Conservation (phyloP, 2,113 vertebrate species). For the Lynx canadensis region DNA sequence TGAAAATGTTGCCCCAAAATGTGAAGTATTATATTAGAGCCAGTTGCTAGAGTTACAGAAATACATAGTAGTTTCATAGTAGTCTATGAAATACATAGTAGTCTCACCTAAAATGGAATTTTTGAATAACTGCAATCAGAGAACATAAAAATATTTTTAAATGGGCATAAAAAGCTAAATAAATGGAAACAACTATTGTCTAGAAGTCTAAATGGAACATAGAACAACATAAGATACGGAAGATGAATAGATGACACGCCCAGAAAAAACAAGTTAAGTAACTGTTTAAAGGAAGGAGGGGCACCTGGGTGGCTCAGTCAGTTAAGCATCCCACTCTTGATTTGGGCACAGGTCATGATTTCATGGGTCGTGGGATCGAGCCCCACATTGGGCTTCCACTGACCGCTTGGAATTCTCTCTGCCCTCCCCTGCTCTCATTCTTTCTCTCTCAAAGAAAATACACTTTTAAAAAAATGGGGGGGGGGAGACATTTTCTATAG, state of each 20-base stretch:
- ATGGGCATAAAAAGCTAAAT: neutral
- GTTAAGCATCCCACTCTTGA: no score
- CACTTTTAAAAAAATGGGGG: no score
- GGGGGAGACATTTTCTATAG: neutral
- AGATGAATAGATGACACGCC: neutral
- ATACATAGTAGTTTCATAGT: neutral
- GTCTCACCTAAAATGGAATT: neutral
- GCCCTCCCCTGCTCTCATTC: no score
- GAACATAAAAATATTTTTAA: conserved; percentile 40
- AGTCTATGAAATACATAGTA: neutral
- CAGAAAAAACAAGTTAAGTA: neutral
- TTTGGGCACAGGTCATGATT: no score
- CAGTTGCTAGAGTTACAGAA: neutral
- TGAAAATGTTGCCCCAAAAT: neutral
- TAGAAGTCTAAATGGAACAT: conserved; percentile 13
- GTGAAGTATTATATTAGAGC: neutral
- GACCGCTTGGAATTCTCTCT: no score
- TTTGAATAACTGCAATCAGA: neutral
- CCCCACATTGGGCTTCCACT: no score
- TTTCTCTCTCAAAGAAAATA: no score
- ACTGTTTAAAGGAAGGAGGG: neutral
- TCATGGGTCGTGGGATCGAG: no score
- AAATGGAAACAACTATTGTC: neutral
- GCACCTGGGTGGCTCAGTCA: no score
- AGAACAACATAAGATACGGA: neutral